phyloP scores from a whole-genome alignment of 2,113 vertebrate species.

The Nanorana parkeri region DNA sequence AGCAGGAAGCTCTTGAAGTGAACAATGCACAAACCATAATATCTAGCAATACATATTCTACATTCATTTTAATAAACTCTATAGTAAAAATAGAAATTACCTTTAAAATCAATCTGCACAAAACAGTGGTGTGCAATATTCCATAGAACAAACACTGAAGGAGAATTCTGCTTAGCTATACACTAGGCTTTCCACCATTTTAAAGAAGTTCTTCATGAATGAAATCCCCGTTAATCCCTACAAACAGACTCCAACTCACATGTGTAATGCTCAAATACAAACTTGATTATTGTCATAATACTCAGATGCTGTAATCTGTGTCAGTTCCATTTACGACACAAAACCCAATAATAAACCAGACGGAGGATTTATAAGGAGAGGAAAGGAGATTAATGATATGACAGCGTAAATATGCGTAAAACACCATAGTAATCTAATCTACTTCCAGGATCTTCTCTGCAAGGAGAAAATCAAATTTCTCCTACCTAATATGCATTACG shows the following conservation, averaged over 20 bases:
- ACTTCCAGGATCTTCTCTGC: conserved; percentile 41
- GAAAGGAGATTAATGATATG: conserved; percentile 26
- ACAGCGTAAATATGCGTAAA: conserved; percentile 33
- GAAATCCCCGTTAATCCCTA: not conserved
- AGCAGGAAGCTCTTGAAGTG: not conserved
- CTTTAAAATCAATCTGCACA: too few relatives aligned
- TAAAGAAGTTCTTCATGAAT: not conserved
- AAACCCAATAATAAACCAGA: conserved; percentile 49
- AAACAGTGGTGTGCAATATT: too few relatives aligned
- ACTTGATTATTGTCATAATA: not conserved
- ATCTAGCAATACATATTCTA: too few relatives aligned
- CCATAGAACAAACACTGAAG: too few relatives aligned
- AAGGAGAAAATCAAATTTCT: conserved; percentile 44
- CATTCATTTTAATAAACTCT: too few relatives aligned
- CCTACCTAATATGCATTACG: conserved; percentile 40
- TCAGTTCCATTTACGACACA: conserved; percentile 37
- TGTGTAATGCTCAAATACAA: conserved; percentile 4
- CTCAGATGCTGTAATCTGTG: conserved; percentile 34
- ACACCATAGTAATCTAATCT: conserved; percentile 49
- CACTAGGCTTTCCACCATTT: too few relatives aligned
- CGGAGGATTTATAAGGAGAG: conserved; percentile 33
- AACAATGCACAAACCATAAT: too few relatives aligned
- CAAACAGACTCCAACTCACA: not conserved
- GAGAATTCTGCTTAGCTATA: too few relatives aligned
- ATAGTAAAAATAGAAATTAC: too few relatives aligned